Percentiles rank a stretch among this genome's conserved stretches.
phyloP scores from a whole-genome alignment of 2,113 vertebrate species.

The Crotophaga sulcirostris region DNA sequence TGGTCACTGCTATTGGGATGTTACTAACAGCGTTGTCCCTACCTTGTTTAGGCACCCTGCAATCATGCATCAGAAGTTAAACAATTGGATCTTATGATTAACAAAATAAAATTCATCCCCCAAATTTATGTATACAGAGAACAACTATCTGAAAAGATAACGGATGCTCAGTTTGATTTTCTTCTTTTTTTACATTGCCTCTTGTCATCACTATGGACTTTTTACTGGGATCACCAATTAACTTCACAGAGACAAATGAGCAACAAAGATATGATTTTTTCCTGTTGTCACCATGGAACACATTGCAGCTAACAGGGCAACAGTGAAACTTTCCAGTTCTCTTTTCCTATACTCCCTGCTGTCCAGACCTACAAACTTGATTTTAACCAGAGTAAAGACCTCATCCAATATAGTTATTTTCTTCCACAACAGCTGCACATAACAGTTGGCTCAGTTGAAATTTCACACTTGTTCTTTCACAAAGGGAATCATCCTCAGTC shows the following conservation, averaged over 20 bases:
- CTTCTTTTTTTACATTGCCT: background rate
- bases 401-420: slow-evolving; percentile 24
- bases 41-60: background rate
- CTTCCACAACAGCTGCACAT: background rate
- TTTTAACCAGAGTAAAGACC: background rate
- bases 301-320: background rate
- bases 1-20: background rate
- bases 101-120: background rate
- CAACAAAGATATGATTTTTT: background rate
- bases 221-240: background rate
- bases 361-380: background rate
- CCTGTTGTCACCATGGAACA: background rate
- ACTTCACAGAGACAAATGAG: background rate
- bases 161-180: background rate
- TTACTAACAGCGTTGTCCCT: background rate
- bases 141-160: background rate
- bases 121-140: background rate
- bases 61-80: background rate
- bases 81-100: background rate
- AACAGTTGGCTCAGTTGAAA: background rate
- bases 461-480: background rate
- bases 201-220: background rate
- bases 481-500: background rate
- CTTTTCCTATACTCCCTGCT: background rate
- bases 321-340: background rate